Conservation (phyloP, 1,140 invertebrate genomes). For the Anastatus disparis region DNA sequence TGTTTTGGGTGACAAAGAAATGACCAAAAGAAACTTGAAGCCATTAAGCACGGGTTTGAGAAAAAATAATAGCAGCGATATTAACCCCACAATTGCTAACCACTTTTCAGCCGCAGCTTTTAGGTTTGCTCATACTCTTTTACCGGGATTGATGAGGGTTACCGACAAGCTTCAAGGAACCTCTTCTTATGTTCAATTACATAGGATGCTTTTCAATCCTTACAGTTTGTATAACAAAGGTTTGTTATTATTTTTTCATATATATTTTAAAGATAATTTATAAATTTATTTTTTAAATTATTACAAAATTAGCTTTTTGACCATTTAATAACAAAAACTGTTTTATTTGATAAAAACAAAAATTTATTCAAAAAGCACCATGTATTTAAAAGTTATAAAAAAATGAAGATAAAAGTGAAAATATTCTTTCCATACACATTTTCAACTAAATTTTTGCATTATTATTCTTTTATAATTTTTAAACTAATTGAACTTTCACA, state of each 20-base stretch:
- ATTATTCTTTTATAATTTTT: no score
- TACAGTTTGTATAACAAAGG: constrained; percentile 76
- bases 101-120: constrained; percentile 92
- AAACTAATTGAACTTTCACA: no score
- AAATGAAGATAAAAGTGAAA: no score
- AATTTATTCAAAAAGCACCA: no score
- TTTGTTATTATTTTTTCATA: neutral
- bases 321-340: no score
- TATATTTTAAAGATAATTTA: neutral
- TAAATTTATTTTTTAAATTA: no score
- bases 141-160: constrained; percentile 78
- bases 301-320: no score
- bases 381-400: no score
- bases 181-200: constrained; percentile 77
- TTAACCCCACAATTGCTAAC: constrained; percentile 89
- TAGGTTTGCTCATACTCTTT: constrained; percentile 89
- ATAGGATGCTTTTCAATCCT: constrained; percentile 86
- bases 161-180: constrained; percentile 70
- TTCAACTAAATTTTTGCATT: no score
- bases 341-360: no score
- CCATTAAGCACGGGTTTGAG: constrained; percentile 72
- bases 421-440: no score
- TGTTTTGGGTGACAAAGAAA: constrained; percentile 74
- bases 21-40: constrained; percentile 71
- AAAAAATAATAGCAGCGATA: constrained; percentile 69